Evolutionary conservation across 2,888 invertebrate genomes (phyloP).

Genomic region (Sarcophaga subvicina): DNA sequence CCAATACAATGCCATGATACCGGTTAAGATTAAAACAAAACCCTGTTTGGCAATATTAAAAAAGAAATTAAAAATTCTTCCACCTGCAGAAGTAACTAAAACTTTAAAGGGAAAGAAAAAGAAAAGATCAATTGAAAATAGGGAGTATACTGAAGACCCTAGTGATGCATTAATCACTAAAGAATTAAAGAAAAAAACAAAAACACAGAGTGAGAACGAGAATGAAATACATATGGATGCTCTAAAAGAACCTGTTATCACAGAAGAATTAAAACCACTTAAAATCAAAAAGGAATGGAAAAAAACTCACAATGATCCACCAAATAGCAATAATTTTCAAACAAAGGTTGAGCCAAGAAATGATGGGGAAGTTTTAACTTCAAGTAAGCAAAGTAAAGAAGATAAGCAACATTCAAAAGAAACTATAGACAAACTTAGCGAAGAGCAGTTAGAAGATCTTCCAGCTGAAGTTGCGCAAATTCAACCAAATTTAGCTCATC

Average conservation of each 20-base stretch:
- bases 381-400: slow-evolving; percentile 1
- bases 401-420: slow-evolving; percentile 29
- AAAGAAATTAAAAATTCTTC: slow-evolving; percentile 81
- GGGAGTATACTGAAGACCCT: not conserved
- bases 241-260: not conserved
- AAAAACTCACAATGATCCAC: not conserved
- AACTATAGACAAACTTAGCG: slow-evolving; percentile 1
- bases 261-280: not conserved
- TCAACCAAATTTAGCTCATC: not conserved
- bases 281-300: not conserved
- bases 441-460: not conserved
- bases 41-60: slow-evolving; percentile 91
- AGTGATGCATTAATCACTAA: not conserved
- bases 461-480: not conserved
- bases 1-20: slow-evolving; percentile 90
- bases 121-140: slow-evolving; percentile 15
- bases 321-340: not conserved
- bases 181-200: not conserved
- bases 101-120: not conserved
- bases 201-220: slow-evolving; percentile 7
- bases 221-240: not conserved
- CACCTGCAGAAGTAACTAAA: not conserved
- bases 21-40: slow-evolving; percentile 90
- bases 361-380: no score
- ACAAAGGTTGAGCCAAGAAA: not conserved